Conservation (phyloP, 2,888 invertebrate genomes). For the Athalia cordata region DNA sequence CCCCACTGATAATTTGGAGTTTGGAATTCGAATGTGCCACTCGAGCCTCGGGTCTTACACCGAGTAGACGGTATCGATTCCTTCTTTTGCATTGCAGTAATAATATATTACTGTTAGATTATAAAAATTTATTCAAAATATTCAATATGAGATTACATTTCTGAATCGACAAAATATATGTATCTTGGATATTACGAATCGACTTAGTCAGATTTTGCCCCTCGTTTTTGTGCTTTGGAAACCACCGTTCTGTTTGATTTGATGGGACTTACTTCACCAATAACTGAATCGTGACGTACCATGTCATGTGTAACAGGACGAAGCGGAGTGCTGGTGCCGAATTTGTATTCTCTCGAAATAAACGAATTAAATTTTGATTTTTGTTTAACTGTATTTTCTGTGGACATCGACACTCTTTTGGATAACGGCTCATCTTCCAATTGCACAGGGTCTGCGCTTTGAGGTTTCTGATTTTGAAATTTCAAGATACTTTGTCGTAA, state of each 20-base stretch:
- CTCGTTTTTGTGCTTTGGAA: neutral
- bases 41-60: too few species aligned
- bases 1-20: neutral
- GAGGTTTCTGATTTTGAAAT: neutral
- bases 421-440: neutral
- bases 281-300: neutral
- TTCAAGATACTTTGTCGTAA: slow-evolving; percentile 12
- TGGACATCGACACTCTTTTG: neutral
- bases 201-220: neutral
- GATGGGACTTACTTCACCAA: slow-evolving; percentile 19
- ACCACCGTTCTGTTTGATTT: neutral
- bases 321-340: slow-evolving; percentile 30
- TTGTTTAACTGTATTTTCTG: neutral
- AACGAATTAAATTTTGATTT: neutral
- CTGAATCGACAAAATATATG: neutral
- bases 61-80: too few species aligned
- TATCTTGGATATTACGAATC: neutral
- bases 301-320: neutral
- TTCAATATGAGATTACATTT: neutral
- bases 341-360: neutral
- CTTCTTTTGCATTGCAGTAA: too few species aligned
- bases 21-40: neutral
- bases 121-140: too few species aligned
- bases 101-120: too few species aligned
- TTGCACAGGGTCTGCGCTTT: neutral